Evolutionary conservation across 2,888 invertebrate genomes (phyloP), one percentile per base, ranked within the genome.

Genomic region (Drosophila paramelanica): DNA sequence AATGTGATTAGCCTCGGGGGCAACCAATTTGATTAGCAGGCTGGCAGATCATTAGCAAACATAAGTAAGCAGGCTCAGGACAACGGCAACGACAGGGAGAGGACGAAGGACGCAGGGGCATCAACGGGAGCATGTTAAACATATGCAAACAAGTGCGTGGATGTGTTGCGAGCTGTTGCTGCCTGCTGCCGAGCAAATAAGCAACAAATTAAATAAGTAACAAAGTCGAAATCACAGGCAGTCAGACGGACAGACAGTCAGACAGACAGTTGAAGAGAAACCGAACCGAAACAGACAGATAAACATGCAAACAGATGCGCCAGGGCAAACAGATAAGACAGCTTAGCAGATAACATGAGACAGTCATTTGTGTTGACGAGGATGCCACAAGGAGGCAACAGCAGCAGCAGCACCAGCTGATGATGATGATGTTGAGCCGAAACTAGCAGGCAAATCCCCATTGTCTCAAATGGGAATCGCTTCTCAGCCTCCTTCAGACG

Each of bases 161-260:
- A 79, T 69, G 74, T 78, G 78, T 56, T 52, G 46, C 14, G 42
- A 55, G 55, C 41, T 68, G 56, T 50, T 82, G 76, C 64, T 77
- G 61, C 25, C 53, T 43, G 49, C 38, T 51, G 17, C 33, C 20
- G 45, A 67, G 77, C 76, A 83, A 83, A 88, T 88, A 86, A 74
- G 83, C 87, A 86, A 88, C 89, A 83, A 88, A 83, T 88, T 83
- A 83, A 83, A 86, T 86, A 88, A 89, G 83, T 83, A 87, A 87
- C 89, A 86, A 83, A 82, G 89, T 71, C 80, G 67, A 75, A 77
- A 77, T 77, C 77, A 77, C 70, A 43, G 67, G 43, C 41, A 39
- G 36, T 50, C 50, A 46, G 39, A 27, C 33, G 14, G 49, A 43
- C 36, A 56, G 56, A 45, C n/a, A 14, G 41, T 25, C 25, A 17